Percentiles rank a stretch among this genome's conserved stretches.
These are phyloP conservation scores for Carabus problematicus DNA, from an alignment of 2,888 invertebrate species.

Conservation along the genomic window DNA sequence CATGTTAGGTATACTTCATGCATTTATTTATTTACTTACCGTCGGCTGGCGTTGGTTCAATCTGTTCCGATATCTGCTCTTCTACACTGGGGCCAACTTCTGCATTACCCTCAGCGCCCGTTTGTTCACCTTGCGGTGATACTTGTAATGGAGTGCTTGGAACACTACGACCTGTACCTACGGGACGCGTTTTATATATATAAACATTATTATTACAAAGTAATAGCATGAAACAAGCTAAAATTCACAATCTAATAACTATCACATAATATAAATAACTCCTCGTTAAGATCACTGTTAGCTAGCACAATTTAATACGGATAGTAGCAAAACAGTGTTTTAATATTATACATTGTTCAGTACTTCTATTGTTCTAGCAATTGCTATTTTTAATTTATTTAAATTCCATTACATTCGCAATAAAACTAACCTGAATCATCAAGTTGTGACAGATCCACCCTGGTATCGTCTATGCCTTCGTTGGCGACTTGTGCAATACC, in stretches of 20 bases:
- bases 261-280: neutral
- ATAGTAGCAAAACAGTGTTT: too few relatives aligned
- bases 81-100: constrained; percentile 55
- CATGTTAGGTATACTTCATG: too few relatives aligned
- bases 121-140: constrained; percentile 62
- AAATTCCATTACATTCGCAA: neutral
- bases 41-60: constrained; percentile 50
- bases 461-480: constrained; percentile 57
- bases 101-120: constrained; percentile 50
- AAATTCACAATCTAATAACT: constrained; percentile 43
- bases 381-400: neutral
- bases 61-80: constrained; percentile 53
- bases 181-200: constrained; percentile 28
- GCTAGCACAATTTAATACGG: too few relatives aligned
- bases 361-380: too few relatives aligned
- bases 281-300: too few relatives aligned
- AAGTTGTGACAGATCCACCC: constrained; percentile 47
- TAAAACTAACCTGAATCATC: constrained; percentile 38
- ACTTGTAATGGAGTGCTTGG: constrained; percentile 72
- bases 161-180: constrained; percentile 70
- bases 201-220: constrained; percentile 31
- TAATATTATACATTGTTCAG: too few relatives aligned
- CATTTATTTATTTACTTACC: constrained; percentile 44
- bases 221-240: constrained; percentile 15
- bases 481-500: constrained; percentile 54